Percentiles rank a stretch among this genome's conserved stretches.
Conservation (phyloP, 2,113 vertebrate species). For the Microcebus lehilahytsara region DNA sequence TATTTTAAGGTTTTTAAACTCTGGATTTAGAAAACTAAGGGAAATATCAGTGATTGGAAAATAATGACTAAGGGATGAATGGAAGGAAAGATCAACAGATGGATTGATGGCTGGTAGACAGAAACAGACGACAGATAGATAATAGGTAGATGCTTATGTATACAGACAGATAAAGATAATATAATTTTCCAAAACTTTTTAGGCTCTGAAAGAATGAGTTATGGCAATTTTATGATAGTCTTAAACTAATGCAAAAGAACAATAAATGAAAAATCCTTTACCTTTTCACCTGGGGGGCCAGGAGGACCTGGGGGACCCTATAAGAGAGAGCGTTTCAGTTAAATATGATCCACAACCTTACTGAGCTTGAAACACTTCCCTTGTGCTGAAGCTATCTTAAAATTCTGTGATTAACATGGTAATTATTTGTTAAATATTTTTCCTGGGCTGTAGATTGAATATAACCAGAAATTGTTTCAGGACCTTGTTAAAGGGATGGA, state of each 20-base stretch:
- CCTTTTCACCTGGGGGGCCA: conserved; percentile 92
- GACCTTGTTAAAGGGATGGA: neutral
- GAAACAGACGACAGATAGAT: neutral
- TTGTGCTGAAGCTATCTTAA: neutral
- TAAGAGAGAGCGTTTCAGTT: conserved; percentile 58
- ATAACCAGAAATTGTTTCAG: neutral
- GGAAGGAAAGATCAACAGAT: neutral
- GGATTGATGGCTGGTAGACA: neutral
- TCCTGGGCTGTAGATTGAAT: neutral
- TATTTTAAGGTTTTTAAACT: neutral
- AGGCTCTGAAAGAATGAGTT: neutral
- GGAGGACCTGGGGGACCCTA: conserved; percentile 91
- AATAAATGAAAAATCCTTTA: conserved; percentile 69
- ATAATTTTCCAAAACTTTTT: neutral
- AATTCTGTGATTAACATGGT: neutral
- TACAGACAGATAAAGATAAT: accelerated
- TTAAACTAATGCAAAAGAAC: neutral
- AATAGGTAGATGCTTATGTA: neutral
- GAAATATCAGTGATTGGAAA: neutral
- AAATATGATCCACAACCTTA: neutral
- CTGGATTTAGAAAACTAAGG: neutral
- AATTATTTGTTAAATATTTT: neutral
- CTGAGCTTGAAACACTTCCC: neutral
- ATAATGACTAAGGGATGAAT: neutral
- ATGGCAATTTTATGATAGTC: accelerated